Conservation (phyloP, 2,888 invertebrate species). For the Pristionchus fissidentatus region DNA sequence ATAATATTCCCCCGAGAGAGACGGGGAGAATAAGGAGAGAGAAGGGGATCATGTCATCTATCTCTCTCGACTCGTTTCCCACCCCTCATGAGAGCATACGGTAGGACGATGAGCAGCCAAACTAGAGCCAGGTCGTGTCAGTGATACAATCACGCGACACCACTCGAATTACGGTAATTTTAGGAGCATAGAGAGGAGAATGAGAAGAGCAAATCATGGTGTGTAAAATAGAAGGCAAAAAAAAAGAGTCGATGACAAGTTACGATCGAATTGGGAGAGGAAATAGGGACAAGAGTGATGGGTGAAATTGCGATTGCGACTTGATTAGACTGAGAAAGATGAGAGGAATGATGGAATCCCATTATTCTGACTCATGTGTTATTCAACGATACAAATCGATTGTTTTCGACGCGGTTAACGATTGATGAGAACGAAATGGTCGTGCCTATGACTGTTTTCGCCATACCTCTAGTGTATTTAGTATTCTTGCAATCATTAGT, state of each 20-base stretch:
- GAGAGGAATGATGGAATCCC: too few relatives aligned
- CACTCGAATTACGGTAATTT: conserved; percentile 42
- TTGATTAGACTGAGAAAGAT: too few relatives aligned
- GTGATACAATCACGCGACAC: not conserved
- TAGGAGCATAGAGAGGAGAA: not conserved
- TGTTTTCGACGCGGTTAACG: too few relatives aligned
- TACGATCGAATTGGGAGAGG: conserved; percentile 32
- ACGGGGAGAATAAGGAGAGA: not conserved
- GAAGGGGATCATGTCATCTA: conserved; percentile 32
- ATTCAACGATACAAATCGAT: too few relatives aligned
- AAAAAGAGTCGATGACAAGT: conserved; percentile 40
- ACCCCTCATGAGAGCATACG: not conserved
- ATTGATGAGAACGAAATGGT: too few relatives aligned
- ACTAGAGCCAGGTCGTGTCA: conserved; percentile 16
- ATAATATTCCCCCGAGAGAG: conserved; percentile 37
- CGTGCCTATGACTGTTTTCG: too few relatives aligned
- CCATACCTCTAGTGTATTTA: too few relatives aligned
- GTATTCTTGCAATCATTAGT: too few relatives aligned
- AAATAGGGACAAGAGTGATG: not conserved
- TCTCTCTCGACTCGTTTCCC: conserved; percentile 1
- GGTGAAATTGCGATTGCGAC: not conserved
- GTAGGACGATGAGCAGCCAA: not conserved
- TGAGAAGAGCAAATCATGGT: conserved; percentile 27
- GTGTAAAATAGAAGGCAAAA: conserved; percentile 32
- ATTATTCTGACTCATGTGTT: too few relatives aligned